phyloP scores from a whole-genome alignment of 2,888 invertebrate genomes.

The Cephus pygmeus region DNA sequence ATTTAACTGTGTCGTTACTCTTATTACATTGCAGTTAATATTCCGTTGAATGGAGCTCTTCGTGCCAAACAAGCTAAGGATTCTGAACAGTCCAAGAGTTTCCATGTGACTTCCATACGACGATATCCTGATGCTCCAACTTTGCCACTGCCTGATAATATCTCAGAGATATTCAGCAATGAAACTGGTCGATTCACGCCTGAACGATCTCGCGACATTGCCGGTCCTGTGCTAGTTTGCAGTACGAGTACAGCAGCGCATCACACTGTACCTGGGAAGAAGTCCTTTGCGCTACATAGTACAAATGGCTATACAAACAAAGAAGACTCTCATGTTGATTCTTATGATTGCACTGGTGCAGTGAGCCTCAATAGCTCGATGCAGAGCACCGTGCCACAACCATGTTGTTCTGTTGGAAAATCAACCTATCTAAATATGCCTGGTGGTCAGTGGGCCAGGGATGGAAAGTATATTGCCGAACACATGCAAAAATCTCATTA shows the following conservation, averaged over 20 bases:
- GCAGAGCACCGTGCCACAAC: constrained; percentile 82
- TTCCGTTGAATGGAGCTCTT: too few relatives aligned
- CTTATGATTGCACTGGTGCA: constrained; percentile 76
- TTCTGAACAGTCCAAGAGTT: constrained; percentile 27
- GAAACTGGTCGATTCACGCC: constrained; percentile 76
- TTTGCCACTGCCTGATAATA: constrained; percentile 73
- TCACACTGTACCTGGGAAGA: constrained; percentile 45
- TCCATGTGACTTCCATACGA: constrained; percentile 67
- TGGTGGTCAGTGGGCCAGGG: constrained; percentile 78
- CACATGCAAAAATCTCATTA: constrained; percentile 77
- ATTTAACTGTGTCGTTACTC: too few relatives aligned
- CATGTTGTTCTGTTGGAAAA: constrained; percentile 68
- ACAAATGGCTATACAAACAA: not conserved
- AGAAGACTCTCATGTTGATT: constrained; percentile 69
- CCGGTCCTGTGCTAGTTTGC: constrained; percentile 71
- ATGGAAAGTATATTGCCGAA: constrained; percentile 76
- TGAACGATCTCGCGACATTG: constrained; percentile 73
- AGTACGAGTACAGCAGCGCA: constrained; percentile 46
- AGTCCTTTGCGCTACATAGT: not conserved
- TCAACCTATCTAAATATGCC: constrained; percentile 80
- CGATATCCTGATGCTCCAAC: constrained; percentile 70
- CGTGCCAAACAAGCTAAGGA: constrained; percentile 21
- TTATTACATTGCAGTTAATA: too few relatives aligned
- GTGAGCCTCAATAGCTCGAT: constrained; percentile 77
- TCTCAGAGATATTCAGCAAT: constrained; percentile 73